Evolutionary conservation across 2,113 vertebrate genomes (phyloP).

Genomic region (Pterocles gutturalis): DNA sequence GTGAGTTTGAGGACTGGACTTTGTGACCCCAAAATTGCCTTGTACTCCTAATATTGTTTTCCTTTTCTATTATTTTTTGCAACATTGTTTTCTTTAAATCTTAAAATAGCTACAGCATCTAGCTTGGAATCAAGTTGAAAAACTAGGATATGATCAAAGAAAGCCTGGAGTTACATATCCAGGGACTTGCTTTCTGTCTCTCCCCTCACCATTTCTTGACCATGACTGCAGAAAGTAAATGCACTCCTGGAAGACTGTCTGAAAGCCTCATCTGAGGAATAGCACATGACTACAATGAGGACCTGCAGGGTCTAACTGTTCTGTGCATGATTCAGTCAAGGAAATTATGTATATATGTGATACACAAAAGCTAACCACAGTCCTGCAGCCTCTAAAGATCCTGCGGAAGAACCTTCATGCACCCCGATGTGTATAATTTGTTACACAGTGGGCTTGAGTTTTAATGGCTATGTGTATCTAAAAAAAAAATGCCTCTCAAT

Average conservation of each 20-base stretch:
- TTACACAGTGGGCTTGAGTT: not conserved
- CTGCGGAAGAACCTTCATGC: not conserved
- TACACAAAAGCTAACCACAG: not conserved
- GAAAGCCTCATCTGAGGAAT: not conserved
- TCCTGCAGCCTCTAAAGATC: not conserved
- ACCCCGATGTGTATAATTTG: not conserved
- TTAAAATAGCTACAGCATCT: not conserved
- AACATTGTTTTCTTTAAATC: not conserved
- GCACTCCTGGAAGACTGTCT: not conserved
- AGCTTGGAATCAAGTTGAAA: slow-evolving; percentile 1
- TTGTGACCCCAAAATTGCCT: not conserved
- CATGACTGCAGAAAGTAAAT: not conserved
- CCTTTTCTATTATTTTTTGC: not conserved
- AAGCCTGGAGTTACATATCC: not conserved
- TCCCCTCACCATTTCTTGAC: not conserved
- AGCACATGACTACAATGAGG: not conserved
- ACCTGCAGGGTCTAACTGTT: not conserved
- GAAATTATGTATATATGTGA: not conserved
- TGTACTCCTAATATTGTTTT: not conserved
- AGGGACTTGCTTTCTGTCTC: not conserved
- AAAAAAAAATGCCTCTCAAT: not conserved
- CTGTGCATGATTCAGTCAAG: not conserved
- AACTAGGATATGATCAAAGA: not conserved
- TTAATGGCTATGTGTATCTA: not conserved
- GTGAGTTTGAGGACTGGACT: not conserved